phyloP scores from a whole-genome alignment of 2,797 vertebrate genomes.

The Rhinatrema bivittatum region DNA sequence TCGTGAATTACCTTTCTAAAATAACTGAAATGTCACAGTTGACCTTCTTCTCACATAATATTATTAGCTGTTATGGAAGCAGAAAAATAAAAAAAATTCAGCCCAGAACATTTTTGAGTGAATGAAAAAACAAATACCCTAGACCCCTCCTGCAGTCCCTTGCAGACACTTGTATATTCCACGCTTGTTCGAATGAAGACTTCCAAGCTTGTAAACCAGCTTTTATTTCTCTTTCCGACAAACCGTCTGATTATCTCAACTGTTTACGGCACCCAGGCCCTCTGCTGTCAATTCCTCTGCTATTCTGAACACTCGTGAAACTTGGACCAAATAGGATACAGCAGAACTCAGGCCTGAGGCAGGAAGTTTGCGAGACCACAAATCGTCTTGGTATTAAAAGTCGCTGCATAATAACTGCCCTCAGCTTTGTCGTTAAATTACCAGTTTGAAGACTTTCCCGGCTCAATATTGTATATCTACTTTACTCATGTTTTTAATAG shows the following conservation, averaged over 20 bases:
- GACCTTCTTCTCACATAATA: too few relatives aligned
- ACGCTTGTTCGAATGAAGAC: conserved; percentile 18
- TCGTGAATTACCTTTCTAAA: too few relatives aligned
- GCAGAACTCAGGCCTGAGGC: conserved; percentile 65
- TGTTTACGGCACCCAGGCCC: conserved; percentile 70
- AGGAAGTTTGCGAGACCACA: conserved; percentile 69
- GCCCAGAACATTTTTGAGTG: too few relatives aligned
- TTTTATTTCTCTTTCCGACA: conserved; percentile 59
- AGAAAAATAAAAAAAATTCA: too few relatives aligned
- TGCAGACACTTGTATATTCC: too few relatives aligned
- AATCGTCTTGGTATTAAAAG: conserved; percentile 76
- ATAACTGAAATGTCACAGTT: too few relatives aligned
- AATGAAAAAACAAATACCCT: too few relatives aligned
- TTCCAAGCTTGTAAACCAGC: conserved; percentile 30
- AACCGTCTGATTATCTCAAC: conserved; percentile 84
- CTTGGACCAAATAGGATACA: conserved; percentile 74
- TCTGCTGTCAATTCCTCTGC: conserved; percentile 81
- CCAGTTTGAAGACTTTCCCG: conserved; percentile 64
- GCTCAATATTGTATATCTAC: conserved; percentile 59
- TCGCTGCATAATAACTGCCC: conserved; percentile 71
- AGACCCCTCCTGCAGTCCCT: too few relatives aligned
- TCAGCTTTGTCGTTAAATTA: conserved; percentile 69
- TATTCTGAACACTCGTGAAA: conserved; percentile 86
- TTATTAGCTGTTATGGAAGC: too few relatives aligned
- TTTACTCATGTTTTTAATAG: conserved; percentile 64